Base-by-base conservation (phyloP, 2,113 vertebrate species). In the Colius striatus region DNA sequence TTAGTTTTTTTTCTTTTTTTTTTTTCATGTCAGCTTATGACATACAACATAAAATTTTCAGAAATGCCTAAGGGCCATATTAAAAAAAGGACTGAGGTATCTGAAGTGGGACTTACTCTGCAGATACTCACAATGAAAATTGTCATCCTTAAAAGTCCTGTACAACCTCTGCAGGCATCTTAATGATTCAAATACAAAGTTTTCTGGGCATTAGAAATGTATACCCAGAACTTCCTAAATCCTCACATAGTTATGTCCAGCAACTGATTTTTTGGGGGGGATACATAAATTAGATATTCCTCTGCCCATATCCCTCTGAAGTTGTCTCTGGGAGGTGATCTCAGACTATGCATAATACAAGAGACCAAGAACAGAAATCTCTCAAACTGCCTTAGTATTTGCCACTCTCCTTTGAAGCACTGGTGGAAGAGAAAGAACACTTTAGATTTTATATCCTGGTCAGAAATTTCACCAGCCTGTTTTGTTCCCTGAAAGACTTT, bases 11-110 rank as follows among this genome's bases (percentile, higher is more conserved):
- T 22, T 23, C 20, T 5, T n/a, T 13, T 82, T n/a, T 50, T n/a
- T 19, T 58, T 55, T 48, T 17, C 30, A 85, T 83, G 71, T 85
- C 83, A 83, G 25, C 30, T 90, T 89, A 77, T 92, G 92, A 79
- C 67, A 54, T 23, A 23, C 7, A 90, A 60, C 36, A 91, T 90
- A 43, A 94, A 92, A 84, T 88, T 92, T 93, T 94, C 76, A 90
- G 36, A 83, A 89, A 27, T 60, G 68, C 83, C 79, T 92, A 54
- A 80, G 48, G 43, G 43, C 47, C 61, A 48, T 74, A 70, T 55
- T 62, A 38, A 73, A 80, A 95, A 67, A 88, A 57, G 2, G 75
- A 54, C 45, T 53, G 45, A 83, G 12, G 43, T 86, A 70, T 73
- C 27, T 92, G 63, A 93, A 90, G 34, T 71, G 47, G 55, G n/a